Evolutionary conservation across 2,113 vertebrate species (phyloP).

Genomic region (Eurystomus gularis): DNA sequence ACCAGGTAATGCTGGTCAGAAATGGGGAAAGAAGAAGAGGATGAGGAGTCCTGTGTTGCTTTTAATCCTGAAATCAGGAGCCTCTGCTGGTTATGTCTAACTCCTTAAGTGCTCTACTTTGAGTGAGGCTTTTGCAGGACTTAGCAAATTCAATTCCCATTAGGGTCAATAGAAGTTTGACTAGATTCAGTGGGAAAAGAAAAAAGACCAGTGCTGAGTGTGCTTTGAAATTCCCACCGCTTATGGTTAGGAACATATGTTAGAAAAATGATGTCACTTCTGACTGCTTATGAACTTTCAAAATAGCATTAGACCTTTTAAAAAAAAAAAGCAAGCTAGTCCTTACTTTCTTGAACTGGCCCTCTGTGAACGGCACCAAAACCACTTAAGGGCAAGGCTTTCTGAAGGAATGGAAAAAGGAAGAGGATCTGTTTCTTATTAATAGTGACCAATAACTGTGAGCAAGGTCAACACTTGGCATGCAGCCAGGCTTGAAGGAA

Average conservation of each 20-base stretch:
- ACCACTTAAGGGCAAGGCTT: background rate
- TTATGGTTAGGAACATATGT: background rate
- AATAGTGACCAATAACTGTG: background rate
- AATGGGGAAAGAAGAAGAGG: background rate
- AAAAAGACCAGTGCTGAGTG: background rate
- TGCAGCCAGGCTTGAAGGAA: background rate
- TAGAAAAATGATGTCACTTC: background rate
- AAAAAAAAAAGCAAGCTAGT: background rate
- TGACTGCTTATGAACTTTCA: background rate
- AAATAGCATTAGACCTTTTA: background rate
- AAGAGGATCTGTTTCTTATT: background rate
- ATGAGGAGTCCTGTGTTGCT: background rate
- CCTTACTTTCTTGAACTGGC: background rate
- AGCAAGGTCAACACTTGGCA: background rate
- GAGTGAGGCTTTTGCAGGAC: background rate
- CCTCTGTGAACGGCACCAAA: constrained; percentile 1
- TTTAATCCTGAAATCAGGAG: background rate
- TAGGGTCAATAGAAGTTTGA: background rate
- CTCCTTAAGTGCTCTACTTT: background rate
- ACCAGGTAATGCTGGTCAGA: background rate
- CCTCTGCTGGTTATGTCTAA: background rate
- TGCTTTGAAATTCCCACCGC: background rate
- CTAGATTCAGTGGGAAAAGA: background rate
- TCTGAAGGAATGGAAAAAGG: background rate
- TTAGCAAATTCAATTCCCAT: background rate